Base-by-base conservation (phyloP, 2,888 invertebrate species). In the Agonopterix subpropinquella region DNA sequence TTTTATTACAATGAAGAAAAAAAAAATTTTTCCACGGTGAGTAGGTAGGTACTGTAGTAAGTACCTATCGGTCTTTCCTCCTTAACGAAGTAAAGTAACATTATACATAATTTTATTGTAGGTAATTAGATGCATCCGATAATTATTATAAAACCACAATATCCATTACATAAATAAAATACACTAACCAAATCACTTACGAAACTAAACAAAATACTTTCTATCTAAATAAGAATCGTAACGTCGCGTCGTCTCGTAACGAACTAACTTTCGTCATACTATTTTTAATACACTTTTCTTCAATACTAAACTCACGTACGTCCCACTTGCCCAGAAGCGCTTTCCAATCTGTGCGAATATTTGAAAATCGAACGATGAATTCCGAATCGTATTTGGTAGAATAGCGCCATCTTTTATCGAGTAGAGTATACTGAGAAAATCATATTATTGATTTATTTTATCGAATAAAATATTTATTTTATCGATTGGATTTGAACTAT, bases 311-410 rank as follows among this genome's bases (percentile, higher is more conserved):
- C 61, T 64, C 65, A 62, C 68, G 72, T 68, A 60, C 68, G 73
- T 43, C 59, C 68, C 51, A 68, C 63, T 67, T 68, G 53, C 49
- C 52, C 42, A 36, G 43, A 44, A 37, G 45, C 65, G 61, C 73
- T 72, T 72, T 72, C 71, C 64, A 72, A 73, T 65, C 39, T 37
- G 45, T 54, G 55, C 43, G 49, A 61, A 63, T 28, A 28, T 61
- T 58, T 52, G 49, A 57, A 62, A 60, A 53, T 51, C 44, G 44
- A 41, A 49, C 35, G n/a, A 4, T 4, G 18, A 48, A 50, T 48
- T 50, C 37, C 8, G n/a, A 45, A 36, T 35, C 13, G 44, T 50
- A 48, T 37, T 44, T 28, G 28, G 28, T 28, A 7, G 5, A 5
- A 28, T 28, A 50, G 44, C 51, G 54, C 54, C 53, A 56, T 54